Conservation (phyloP, 2,797 vertebrate species). For the Gambelia wislizenii region DNA sequence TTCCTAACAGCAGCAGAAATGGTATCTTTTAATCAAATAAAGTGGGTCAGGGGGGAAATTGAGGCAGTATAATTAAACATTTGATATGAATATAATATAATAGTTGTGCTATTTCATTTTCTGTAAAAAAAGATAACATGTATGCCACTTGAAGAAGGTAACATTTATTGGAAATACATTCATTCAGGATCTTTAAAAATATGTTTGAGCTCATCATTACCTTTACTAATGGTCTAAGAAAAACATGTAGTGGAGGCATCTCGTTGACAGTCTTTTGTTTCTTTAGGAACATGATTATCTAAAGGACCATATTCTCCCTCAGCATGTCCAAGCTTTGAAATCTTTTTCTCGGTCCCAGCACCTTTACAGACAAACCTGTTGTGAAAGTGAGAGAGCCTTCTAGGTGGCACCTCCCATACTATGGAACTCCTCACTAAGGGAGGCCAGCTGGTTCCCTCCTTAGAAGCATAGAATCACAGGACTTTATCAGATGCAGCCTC, state of each 20-base stretch:
- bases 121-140: not conserved
- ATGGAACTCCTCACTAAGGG: too few relatives aligned
- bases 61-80: slow-evolving; percentile 2
- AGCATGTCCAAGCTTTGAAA: too few relatives aligned
- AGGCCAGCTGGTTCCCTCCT: too few relatives aligned
- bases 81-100: not conserved
- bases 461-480: too few relatives aligned
- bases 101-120: not conserved
- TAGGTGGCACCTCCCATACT: too few relatives aligned
- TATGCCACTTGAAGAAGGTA: not conserved
- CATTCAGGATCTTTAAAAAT: not conserved
- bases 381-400: too few relatives aligned
- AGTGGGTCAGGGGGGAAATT: not conserved
- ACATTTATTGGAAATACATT: not conserved
- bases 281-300: not conserved
- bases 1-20: not conserved
- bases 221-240: not conserved
- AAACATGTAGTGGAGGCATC: not conserved
- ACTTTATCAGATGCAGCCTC: too few relatives aligned
- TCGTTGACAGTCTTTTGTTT: not conserved
- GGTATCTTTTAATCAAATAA: not conserved
- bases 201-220: not conserved
- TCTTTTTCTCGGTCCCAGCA: too few relatives aligned
- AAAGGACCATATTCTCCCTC: too few relatives aligned
- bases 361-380: too few relatives aligned